Conservation (phyloP, 2,888 invertebrate genomes). For the Chloroclystis v-ata region DNA sequence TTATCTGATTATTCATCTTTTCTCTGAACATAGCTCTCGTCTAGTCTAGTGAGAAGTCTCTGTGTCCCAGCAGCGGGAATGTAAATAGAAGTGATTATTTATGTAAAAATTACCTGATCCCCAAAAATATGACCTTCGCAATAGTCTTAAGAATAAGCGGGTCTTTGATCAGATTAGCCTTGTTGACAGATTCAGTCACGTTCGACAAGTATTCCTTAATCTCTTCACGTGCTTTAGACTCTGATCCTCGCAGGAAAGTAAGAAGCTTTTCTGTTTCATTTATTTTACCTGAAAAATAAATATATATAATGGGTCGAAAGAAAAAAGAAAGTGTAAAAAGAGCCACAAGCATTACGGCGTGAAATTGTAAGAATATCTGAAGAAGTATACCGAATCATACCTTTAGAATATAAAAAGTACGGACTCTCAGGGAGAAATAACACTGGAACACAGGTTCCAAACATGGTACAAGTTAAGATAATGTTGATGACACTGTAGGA, state of each 20-base stretch:
- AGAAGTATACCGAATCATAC: conserved; percentile 3
- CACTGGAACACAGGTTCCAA: conserved; percentile 5
- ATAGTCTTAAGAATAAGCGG: conserved; percentile 19
- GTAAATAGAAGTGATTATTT: too few species aligned
- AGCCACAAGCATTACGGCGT: too few species aligned
- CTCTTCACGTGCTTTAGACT: conserved; percentile 16
- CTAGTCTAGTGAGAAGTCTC: too few species aligned
- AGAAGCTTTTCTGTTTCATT: conserved; percentile 20
- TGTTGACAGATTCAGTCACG: neutral
- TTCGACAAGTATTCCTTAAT: conserved; percentile 15
- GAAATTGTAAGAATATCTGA: too few species aligned
- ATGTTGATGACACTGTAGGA: conserved; percentile 5
- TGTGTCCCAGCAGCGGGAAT: too few species aligned
- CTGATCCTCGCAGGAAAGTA: conserved; percentile 12
- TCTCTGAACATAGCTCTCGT: too few species aligned
- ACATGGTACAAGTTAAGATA: neutral
- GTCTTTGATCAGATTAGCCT: conserved; percentile 7
- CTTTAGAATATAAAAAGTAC: conserved; percentile 17
- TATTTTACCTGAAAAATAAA: conserved; percentile 2
- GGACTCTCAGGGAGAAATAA: conserved; percentile 21
- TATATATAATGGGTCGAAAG: neutral
- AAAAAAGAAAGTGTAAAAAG: too few species aligned
- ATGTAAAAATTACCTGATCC: neutral
- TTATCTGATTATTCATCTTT: too few species aligned
- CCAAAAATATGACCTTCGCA: conserved; percentile 14